Conservation (phyloP, 1,140 invertebrate species). For the Musca domestica region DNA sequence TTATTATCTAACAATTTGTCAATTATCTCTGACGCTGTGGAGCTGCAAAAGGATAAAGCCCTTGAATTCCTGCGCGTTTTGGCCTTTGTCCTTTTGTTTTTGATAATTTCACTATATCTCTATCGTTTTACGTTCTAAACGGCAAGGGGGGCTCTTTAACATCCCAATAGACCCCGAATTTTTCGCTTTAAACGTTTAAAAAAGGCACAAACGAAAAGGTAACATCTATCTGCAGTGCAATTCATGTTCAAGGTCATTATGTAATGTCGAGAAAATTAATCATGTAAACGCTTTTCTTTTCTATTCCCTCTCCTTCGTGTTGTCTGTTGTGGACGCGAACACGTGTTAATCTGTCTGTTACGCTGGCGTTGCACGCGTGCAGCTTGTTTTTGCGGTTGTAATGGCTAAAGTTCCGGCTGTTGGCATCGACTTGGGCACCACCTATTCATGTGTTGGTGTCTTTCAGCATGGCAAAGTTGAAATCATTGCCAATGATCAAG, state of each 20-base stretch:
- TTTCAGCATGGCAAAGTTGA: constrained; percentile 86
- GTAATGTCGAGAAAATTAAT: not conserved
- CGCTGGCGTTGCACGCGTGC: not conserved
- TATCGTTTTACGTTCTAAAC: constrained; percentile 49
- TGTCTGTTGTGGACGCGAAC: not conserved
- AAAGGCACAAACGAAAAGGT: not conserved
- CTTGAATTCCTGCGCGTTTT: constrained; percentile 51
- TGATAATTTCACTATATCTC: constrained; percentile 49
- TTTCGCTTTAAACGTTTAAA: too few relatives aligned
- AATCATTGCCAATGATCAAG: constrained; percentile 93
- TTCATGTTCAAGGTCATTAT: not conserved
- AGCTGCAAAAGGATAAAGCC: constrained; percentile 52
- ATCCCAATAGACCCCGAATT: not conserved
- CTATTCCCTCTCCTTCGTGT: not conserved
- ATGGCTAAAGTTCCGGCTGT: constrained; percentile 61
- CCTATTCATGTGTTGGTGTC: constrained; percentile 81
- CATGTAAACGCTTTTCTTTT: not conserved
- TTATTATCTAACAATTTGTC: constrained; percentile 6
- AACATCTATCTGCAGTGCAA: not conserved
- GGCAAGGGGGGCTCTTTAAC: not conserved
- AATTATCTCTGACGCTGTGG: constrained; percentile 46
- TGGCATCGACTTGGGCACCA: constrained; percentile 78
- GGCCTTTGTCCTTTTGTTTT: constrained; percentile 48
- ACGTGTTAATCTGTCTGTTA: not conserved
- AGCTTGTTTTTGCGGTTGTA: not conserved